Base-by-base conservation (phyloP, 2,797 vertebrate genomes). In the Eulemur mongoz region DNA sequence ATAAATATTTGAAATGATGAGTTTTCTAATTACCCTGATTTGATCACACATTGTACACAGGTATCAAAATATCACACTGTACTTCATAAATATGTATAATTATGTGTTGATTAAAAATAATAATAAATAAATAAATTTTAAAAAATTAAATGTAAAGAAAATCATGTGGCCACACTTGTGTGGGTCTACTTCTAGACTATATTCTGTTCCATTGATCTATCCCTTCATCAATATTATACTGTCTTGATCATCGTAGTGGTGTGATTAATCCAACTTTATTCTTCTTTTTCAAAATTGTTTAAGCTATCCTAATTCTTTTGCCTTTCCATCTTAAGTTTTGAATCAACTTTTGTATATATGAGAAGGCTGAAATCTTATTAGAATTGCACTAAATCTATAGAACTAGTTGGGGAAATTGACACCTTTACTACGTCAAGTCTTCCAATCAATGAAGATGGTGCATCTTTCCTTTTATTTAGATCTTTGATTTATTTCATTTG, bases 271-370 rank as follows among this genome's bases (percentile, higher is more conserved):
- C 23, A 91, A 81, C 12, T 85, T 72, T 48, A 52, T 70, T 95
- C 22, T 61, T 92, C 7, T 75, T 72, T 65, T 86, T 61, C 3
- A 76, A 89, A 91, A 50, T 52, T 72, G 15, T 87, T 94, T 92
- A 54, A 78, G 30, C 50, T 81, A 65, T 27, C 35, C 32, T 90
- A 90, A 69, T 95, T 54, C 23, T 8, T 92, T 91, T 63, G 45
- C n/a, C 11, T 93, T 89, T 61, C n/a, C 45, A 85, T 67, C n/a
- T 92, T 54, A 90, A 25, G 2, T 95, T 81, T 84, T 91, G 38
- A 76, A 91, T 70, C 59, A 88, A 9, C 4, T 82, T 87, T 12
- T 52, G 23, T 48, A 9, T 63, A 35, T 61, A 89, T 12, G 15
- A n/a, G n/a, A 72, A 17, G 79, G 25, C 18, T 92, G 54, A 54